A percentile compares a stretch with the other conserved stretches of the same genome.
Conservation (phyloP, 2,113 vertebrate genomes). For the Potamarius usumacintae region DNA sequence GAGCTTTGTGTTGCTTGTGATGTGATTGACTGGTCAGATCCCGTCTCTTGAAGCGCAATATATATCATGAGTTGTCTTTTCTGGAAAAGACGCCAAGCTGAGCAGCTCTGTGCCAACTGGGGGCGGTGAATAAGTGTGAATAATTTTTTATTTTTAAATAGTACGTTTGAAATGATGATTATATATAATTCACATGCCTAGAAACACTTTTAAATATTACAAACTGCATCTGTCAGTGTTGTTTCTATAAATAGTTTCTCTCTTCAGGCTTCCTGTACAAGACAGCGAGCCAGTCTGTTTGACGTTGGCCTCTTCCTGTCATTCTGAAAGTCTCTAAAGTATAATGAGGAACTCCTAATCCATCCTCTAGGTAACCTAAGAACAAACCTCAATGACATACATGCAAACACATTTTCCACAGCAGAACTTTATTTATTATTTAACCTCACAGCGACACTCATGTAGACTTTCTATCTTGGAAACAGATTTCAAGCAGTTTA, state of each 20-base stretch:
- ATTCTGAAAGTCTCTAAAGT: slow-evolving; percentile 17
- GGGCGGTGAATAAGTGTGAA: neutral
- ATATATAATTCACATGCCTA: neutral
- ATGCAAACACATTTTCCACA: slow-evolving; percentile 17
- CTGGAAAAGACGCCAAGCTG: neutral
- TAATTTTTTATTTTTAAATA: neutral
- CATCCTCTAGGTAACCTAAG: neutral
- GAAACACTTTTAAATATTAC: neutral
- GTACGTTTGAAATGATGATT: too few species aligned
- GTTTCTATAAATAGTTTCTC: neutral
- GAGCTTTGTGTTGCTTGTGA: neutral
- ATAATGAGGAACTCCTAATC: neutral
- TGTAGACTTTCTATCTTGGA: slow-evolving; percentile 11
- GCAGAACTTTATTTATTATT: slow-evolving; percentile 9
- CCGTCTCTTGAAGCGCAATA: neutral
- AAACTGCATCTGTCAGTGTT: neutral
- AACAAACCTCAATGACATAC: neutral
- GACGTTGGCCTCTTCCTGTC: slow-evolving; percentile 17
- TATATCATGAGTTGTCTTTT: neutral
- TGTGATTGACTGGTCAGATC: neutral
- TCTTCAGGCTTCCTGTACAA: slow-evolving; percentile 24
- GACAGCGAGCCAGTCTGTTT: slow-evolving; percentile 13
- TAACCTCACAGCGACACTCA: neutral
- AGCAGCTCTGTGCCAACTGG: neutral
- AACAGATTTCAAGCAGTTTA: slow-evolving; percentile 8